These are phyloP conservation scores for Carcina quercana DNA, from an alignment of 2,888 invertebrate species.

Conservation along the genomic window DNA sequence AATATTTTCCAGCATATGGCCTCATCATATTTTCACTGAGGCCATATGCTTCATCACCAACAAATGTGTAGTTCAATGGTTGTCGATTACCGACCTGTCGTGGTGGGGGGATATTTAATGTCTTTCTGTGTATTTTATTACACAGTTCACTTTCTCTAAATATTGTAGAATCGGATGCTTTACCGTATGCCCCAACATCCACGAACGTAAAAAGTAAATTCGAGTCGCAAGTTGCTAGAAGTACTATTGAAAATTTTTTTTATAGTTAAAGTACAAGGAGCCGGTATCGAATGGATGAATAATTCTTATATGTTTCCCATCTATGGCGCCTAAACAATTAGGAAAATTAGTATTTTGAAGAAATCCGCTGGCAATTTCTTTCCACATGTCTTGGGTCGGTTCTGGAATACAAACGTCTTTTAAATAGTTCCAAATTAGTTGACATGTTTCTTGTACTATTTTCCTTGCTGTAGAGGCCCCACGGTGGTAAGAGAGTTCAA, in stretches of 20 bases:
- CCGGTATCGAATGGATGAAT: conserved; percentile 13
- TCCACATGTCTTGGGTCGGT: conserved; percentile 7
- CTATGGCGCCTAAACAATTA: conserved; percentile 13
- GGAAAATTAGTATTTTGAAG: conserved; percentile 7
- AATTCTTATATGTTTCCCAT: conserved; percentile 14
- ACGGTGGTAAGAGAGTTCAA: neutral
- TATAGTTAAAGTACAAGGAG: conserved; percentile 22
- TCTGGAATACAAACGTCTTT: conserved; percentile 7
- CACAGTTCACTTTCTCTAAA: conserved; percentile 20
- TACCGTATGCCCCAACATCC: conserved; percentile 21
- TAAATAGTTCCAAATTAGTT: conserved; percentile 13
- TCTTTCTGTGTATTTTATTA: conserved; percentile 18
- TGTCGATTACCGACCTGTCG: conserved; percentile 17
- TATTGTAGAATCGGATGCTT: conserved; percentile 20
- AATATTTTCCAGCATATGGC: conserved; percentile 5
- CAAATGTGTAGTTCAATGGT: conserved; percentile 17
- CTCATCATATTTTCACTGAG: conserved; percentile 11
- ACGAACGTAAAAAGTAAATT: conserved; percentile 23
- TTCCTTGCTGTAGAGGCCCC: neutral
- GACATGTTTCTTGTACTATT: conserved; percentile 10
- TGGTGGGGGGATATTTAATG: conserved; percentile 18
- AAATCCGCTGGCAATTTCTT: conserved; percentile 1
- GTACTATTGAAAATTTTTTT: conserved; percentile 20
- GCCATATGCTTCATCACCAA: conserved; percentile 15
- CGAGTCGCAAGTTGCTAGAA: conserved; percentile 20